Evolutionary conservation across 2,797 vertebrate genomes (phyloP), one percentile per base, ranked within the genome.

Genomic region (Luscinia luscinia): DNA sequence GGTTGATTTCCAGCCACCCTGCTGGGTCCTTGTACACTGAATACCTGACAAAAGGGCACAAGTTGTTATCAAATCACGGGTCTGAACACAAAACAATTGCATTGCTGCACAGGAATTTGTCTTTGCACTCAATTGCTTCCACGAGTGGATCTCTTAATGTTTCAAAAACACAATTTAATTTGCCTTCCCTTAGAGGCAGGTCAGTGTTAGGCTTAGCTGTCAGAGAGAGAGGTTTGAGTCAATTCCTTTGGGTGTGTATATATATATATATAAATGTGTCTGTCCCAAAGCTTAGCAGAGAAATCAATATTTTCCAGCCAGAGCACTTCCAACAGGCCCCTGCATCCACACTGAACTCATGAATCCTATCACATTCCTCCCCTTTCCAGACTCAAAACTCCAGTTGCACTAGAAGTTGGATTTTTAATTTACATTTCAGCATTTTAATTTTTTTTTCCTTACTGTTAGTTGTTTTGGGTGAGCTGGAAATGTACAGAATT

Each of bases 1-100:
- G 98, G 96, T 99, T 98, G 91, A 99, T 99, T 52, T 98, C 98
- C 89, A 99, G 97, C 99, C 99, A 99, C 51, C 98, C 98, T 24
- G 99, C 99, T 4, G 98, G 99, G 96, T 99, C 99, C 97, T 97
- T 98, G 96, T 98, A 97, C 75, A 99, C 94, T 3, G 99, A 98
- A 74, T 99, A 99, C 97, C 99, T 99, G 93, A 66, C 6, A 34
- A 67, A 73, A 67, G 41, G 7, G 87, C 1, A 91, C 27, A 40
- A 26, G 20, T 15, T 66, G 81, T 40, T 24, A 59, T 6, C 26
- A 63, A 55, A 41, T 20, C 5, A 12, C 2, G 5, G 28, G 51
- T 22, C 15, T 26, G 11, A 23, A 19, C 23, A 19, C 5, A 6
- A 51, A 73, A 1, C 0, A 18, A 2, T 18, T 13, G 7, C 18